These are phyloP conservation scores for Meghimatium bilineatum DNA, from an alignment of 2,888 invertebrate genomes.

Conservation along the genomic window DNA sequence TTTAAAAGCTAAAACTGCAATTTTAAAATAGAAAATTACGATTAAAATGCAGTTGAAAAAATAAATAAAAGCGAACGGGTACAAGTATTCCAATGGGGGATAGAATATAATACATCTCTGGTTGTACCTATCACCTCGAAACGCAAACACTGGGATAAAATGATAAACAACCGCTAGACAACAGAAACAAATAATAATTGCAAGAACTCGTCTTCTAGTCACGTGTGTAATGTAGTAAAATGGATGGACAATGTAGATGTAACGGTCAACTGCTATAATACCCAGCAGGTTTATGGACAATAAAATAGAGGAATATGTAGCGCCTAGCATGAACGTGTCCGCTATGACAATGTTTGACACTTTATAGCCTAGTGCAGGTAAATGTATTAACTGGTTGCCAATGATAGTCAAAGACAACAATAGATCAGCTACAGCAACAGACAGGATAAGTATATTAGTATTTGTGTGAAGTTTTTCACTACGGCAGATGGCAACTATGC, in stretches of 20 bases:
- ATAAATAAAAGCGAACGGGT: neutral
- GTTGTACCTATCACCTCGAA: neutral
- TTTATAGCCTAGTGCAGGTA: neutral
- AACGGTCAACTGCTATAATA: neutral
- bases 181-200: neutral
- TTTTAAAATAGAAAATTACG: neutral
- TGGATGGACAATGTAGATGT: neutral
- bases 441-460: too few relatives aligned
- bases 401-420: too few relatives aligned
- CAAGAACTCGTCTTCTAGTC: neutral
- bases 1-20: neutral
- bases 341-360: neutral
- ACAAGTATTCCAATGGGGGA: neutral
- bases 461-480: too few relatives aligned
- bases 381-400: too few relatives aligned
- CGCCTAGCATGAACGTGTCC: neutral
- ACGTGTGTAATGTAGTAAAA: neutral
- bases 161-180: neutral
- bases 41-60: neutral
- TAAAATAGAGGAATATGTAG: neutral
- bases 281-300: neutral
- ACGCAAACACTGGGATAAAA: neutral
- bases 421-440: too few relatives aligned
- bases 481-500: too few relatives aligned
- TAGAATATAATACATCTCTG: neutral